A percentile compares a stretch with the other conserved stretches of the same genome.
These are phyloP conservation scores for Sphaeridia pumilis DNA, from an alignment of 2,888 invertebrate genomes.

Conservation along the genomic window DNA sequence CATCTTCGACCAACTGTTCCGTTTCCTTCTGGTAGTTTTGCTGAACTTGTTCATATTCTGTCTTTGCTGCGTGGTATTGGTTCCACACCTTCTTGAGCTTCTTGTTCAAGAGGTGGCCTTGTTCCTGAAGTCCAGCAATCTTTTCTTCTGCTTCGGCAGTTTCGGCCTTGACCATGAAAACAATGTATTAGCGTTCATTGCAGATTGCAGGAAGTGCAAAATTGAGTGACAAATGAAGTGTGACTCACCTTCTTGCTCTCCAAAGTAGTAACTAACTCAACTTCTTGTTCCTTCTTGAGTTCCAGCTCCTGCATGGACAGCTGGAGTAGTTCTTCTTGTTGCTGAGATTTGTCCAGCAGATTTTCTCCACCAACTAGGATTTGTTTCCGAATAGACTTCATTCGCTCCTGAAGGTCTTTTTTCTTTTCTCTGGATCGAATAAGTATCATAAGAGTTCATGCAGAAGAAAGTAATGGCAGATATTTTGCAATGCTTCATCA, in stretches of 20 bases:
- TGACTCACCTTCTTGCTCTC: constrained; percentile 65
- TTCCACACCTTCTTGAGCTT: constrained; percentile 82
- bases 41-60: constrained; percentile 72
- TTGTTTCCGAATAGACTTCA: constrained; percentile 77
- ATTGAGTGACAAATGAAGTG: background rate
- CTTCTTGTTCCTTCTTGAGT: constrained; percentile 52
- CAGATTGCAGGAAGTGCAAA: background rate
- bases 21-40: constrained; percentile 94
- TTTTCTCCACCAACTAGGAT: constrained; percentile 97
- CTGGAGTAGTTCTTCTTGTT: constrained; percentile 78
- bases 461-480: background rate
- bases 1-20: constrained; percentile 88
- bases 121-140: constrained; percentile 88
- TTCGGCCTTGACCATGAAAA: constrained; percentile 52
- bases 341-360: constrained; percentile 88
- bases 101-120: constrained; percentile 80
- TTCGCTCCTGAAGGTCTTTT: constrained; percentile 48
- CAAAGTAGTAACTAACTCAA: constrained; percentile 65
- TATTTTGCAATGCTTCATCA: background rate
- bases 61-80: constrained; percentile 72
- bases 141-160: constrained; percentile 87
- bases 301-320: constrained; percentile 74
- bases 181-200: background rate
- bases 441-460: background rate
- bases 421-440: constrained; percentile 19